Evolutionary conservation across 2,797 vertebrate species (phyloP), one percentile per base, ranked within the genome.

Genomic region (Staurois parvus): DNA sequence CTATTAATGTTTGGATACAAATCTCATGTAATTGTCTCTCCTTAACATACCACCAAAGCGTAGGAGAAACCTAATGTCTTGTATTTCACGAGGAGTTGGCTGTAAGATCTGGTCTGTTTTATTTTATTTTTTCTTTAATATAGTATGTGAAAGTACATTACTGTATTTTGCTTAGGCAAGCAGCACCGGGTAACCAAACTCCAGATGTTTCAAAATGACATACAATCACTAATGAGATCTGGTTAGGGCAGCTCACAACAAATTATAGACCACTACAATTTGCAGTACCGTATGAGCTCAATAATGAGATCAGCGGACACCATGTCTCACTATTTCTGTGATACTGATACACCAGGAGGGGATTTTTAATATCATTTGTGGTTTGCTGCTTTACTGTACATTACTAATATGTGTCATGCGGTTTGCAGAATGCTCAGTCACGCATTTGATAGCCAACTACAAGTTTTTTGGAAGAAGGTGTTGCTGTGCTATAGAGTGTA

Each of bases 101-200:
- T 42, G 59, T 48, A 52, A 40, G 73, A 77, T 72, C 69, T 79
- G 42, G 75, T 66, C 70, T 84, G 59, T 68, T 83, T 84, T 83
- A 68, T 79, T 87, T 75, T 82, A 66, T 45, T 66, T 29, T 68
- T 77, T n/a, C n/a, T n/a, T 77, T 29, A 79, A 84, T 67, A 37
- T 87, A 72, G 26, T 40, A 74, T 79, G 45, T 69, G 12, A 87
- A 83, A 87, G 83, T 67, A 84, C 81, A 74, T 87, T 79, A 79
- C 81, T 79, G 76, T 32, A 79, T 87, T 87, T 79, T n/a, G 85
- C 85, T 87, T 87, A 84, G 68, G 69, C 76, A 79, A 79, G 85
- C 85, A 87, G 59, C 80, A 59, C 59, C 26, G 62, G 69, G 85
- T 79, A 87, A 83, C 81, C 72, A 72, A 87, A 87, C 45, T 52